phyloP scores from a whole-genome alignment of 2,797 vertebrate species.

The Acridotheres tristis region DNA sequence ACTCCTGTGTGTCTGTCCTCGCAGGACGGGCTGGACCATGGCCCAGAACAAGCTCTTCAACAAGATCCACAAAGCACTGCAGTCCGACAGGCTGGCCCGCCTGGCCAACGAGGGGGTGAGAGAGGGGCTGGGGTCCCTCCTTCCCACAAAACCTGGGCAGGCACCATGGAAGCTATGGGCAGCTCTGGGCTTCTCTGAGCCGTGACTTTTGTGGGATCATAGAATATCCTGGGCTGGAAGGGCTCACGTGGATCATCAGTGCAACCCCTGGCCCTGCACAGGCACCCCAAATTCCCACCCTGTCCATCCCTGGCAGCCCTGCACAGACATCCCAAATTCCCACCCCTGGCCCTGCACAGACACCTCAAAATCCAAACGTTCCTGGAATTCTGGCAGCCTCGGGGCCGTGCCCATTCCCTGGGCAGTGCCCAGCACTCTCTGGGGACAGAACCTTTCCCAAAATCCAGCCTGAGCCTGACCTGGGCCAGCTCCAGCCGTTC shows the following conservation, averaged over 20 bases:
- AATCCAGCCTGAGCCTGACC: rapidly evolving
- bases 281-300: not conserved
- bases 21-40: conserved; percentile 91
- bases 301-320: too few relatives aligned
- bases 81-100: conserved; percentile 91
- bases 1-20: not conserved
- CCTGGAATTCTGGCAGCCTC: not conserved
- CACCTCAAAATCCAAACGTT: not conserved
- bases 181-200: not conserved
- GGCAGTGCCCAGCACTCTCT: not conserved
- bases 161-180: rapidly evolving
- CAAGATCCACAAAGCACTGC: conserved; percentile 95
- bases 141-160: not conserved
- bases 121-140: not conserved
- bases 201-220: rapidly evolving
- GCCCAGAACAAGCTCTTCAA: conserved; percentile 97
- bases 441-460: not conserved
- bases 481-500: rapidly evolving
- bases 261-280: too few relatives aligned
- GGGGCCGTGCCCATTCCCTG: not conserved
- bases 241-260: rapidly evolving
- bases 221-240: too few relatives aligned
- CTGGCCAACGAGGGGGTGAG: conserved; percentile 94
- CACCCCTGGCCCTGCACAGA: too few relatives aligned
- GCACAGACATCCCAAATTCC: not conserved